A percentile compares a stretch with the other conserved stretches of the same genome.
These are phyloP conservation scores for Pedetes capensis DNA, from an alignment of 2,113 vertebrate genomes.

Conservation along the genomic window DNA sequence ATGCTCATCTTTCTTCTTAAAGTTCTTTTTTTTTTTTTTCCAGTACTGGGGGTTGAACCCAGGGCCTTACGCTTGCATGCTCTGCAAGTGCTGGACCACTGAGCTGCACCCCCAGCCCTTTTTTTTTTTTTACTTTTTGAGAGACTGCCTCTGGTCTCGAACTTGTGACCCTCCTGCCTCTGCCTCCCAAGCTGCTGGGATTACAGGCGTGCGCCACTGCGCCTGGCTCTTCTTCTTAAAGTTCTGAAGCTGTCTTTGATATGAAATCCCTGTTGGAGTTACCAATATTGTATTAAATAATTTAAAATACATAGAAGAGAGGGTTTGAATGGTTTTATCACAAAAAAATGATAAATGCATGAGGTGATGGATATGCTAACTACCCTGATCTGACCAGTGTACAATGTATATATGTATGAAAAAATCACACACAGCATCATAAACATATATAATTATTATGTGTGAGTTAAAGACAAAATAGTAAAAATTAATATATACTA, in stretches of 20 bases:
- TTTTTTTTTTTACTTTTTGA: too few species aligned
- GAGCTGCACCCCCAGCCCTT: too few species aligned
- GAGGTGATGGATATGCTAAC: neutral
- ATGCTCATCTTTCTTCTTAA: neutral
- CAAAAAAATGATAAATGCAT: neutral
- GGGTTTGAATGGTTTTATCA: neutral
- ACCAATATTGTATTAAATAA: neutral
- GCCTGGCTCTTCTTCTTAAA: conserved; percentile 8
- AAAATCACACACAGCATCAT: neutral
- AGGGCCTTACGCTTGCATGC: too few species aligned
- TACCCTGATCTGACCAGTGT: neutral
- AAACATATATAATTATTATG: neutral
- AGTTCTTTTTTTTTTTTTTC: too few species aligned
- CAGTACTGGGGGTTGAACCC: too few species aligned
- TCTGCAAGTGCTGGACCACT: too few species aligned
- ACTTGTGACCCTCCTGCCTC: too few species aligned
- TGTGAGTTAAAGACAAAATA: neutral
- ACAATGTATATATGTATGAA: neutral
- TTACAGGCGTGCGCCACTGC: too few species aligned
- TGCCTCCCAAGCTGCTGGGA: too few species aligned
- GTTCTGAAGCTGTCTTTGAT: conserved; percentile 22
- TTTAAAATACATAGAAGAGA: neutral
- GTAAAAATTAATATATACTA: too few species aligned
- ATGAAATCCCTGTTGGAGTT: neutral
- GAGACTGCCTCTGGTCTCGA: too few species aligned